phyloP scores from a whole-genome alignment of 2,888 invertebrate species.

The Leptothorax acervorum region DNA sequence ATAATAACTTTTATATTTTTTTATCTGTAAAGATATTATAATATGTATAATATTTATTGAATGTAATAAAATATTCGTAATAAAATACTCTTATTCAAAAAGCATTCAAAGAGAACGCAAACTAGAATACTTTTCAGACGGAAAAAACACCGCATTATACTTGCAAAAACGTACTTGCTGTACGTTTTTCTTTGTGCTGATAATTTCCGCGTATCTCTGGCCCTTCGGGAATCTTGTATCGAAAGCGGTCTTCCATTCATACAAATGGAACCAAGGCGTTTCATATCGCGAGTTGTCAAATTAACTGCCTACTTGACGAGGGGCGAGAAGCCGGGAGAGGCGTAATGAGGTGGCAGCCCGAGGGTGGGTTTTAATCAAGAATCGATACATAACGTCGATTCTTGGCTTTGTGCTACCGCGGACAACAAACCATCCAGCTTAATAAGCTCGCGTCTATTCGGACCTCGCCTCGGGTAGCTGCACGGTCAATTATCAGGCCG shows the following conservation, averaged over 20 bases:
- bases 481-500: conserved; percentile 83
- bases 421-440: conserved; percentile 78
- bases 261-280: conserved; percentile 18
- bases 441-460: conserved; percentile 82
- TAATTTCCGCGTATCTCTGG: neutral
- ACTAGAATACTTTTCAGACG: conserved; percentile 25
- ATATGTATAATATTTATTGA: neutral
- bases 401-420: conserved; percentile 78
- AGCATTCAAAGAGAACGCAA: neutral
- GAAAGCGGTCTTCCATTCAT: conserved; percentile 24
- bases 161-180: conserved; percentile 9
- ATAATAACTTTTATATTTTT: neutral
- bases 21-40: neutral
- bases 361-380: conserved; percentile 83
- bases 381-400: conserved; percentile 82
- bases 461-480: conserved; percentile 77
- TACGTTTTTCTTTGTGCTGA: conserved; percentile 29
- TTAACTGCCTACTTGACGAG: conserved; percentile 70
- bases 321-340: conserved; percentile 58
- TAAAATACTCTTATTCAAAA: neutral
- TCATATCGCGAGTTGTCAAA: conserved; percentile 65
- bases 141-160: neutral
- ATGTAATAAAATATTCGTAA: neutral
- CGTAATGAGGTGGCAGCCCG: conserved; percentile 83
- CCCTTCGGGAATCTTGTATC: conserved; percentile 7